phyloP scores from a whole-genome alignment of 2,113 vertebrate species.

The Callipepla squamata region DNA sequence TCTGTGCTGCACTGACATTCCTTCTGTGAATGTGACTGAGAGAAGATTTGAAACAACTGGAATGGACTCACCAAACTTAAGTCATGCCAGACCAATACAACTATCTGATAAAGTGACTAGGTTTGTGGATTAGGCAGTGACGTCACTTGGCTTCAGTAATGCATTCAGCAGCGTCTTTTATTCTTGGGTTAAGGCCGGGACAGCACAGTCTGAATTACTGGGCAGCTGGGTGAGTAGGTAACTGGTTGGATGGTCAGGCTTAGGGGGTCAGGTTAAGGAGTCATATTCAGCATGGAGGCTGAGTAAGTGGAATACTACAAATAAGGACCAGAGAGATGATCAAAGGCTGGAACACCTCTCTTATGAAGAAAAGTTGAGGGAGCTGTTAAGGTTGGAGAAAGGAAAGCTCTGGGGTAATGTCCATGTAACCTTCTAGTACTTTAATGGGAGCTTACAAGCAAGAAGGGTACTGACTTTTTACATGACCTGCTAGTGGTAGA shows the following conservation, averaged over 20 bases:
- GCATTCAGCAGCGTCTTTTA: not conserved
- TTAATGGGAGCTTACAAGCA: no score
- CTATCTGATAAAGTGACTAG: not conserved
- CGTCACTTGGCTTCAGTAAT: not conserved
- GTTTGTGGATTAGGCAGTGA: not conserved
- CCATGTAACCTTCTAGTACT: no score
- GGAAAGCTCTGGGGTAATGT: no score
- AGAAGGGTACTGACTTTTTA: no score
- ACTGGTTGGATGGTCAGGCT: not conserved
- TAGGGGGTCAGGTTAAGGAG: not conserved
- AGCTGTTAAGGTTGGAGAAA: no score
- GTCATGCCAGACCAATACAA: not conserved
- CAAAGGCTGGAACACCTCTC: no score
- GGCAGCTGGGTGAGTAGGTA: not conserved
- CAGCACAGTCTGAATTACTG: not conserved
- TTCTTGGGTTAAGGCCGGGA: not conserved
- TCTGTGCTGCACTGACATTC: not conserved
- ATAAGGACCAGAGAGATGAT: no score
- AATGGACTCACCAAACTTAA: not conserved
- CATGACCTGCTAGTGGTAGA: no score
- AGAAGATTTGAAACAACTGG: not conserved
- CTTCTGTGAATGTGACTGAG: not conserved
- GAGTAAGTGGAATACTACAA: accelerated
- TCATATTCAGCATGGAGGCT: not conserved
- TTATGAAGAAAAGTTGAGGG: no score